Conservation (phyloP, 2,888 invertebrate genomes). For the Cepaea hortensis region DNA sequence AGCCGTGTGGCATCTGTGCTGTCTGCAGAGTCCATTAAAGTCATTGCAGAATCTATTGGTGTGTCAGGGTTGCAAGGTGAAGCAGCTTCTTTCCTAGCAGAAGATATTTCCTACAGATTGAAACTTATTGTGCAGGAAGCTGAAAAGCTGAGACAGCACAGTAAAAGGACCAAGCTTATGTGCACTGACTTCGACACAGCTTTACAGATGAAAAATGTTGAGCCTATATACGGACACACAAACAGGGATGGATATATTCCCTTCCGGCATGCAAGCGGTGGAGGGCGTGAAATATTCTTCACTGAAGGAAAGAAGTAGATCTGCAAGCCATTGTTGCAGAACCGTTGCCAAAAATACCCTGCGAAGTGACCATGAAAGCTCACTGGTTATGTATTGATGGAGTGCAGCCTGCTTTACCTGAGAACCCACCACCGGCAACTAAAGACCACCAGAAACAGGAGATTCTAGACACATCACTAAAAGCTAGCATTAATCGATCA, state of each 20-base stretch:
- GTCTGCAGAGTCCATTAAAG: conserved; percentile 79
- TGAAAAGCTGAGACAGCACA: conserved; percentile 93
- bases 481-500: conserved; percentile 62
- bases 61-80: conserved; percentile 89
- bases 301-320: conserved; percentile 95
- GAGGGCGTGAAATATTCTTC: conserved; percentile 95
- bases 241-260: conserved; percentile 88
- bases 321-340: conserved; percentile 86
- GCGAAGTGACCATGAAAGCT: conserved; percentile 89
- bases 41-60: conserved; percentile 95
- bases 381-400: conserved; percentile 99
- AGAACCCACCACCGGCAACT: conserved; percentile 96
- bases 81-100: conserved; percentile 92
- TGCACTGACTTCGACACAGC: conserved; percentile 91
- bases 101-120: conserved; percentile 90
- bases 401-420: conserved; percentile 96
- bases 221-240: conserved; percentile 95
- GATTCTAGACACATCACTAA: conserved; percentile 88
- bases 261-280: conserved; percentile 96
- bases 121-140: conserved; percentile 83
- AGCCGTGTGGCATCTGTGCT: conserved; percentile 64
- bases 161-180: conserved; percentile 88
- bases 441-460: conserved; percentile 88
- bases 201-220: conserved; percentile 92
- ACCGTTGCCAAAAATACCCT: conserved; percentile 89